Conservation (phyloP, 2,113 vertebrate species). For the Tragelaphus scriptus region DNA sequence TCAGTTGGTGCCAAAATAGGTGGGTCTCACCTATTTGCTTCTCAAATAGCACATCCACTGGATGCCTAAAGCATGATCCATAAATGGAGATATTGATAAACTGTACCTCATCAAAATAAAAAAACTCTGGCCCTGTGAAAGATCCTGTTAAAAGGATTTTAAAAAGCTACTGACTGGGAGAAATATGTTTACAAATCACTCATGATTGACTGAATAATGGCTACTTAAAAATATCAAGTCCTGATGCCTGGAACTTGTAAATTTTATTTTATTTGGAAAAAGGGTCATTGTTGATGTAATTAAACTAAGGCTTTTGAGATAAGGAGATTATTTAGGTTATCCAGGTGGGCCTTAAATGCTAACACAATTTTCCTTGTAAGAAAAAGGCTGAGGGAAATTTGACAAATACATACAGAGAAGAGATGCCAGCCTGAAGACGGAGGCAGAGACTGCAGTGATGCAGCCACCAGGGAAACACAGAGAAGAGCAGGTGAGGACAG, state of each 20-base stretch:
- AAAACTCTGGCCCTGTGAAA: neutral
- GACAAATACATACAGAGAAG: neutral
- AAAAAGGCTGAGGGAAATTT: neutral
- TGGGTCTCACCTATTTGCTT: constrained; percentile 49
- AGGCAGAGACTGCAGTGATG: neutral
- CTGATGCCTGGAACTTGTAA: neutral
- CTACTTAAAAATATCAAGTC: neutral
- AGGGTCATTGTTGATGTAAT: neutral
- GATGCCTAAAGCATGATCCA: neutral
- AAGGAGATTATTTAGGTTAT: neutral
- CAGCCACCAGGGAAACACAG: too few species aligned
- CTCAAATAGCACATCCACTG: constrained; percentile 30
- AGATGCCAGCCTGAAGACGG: neutral
- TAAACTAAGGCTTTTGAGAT: neutral
- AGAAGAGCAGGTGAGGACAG: neutral
- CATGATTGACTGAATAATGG: neutral
- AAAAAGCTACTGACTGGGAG: neutral
- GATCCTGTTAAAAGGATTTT: neutral
- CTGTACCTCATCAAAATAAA: neutral
- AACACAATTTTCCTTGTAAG: neutral
- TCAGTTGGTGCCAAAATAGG: constrained; percentile 45
- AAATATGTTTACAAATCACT: neutral
- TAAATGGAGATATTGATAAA: neutral
- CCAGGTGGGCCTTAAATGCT: neutral
- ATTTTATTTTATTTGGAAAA: neutral